Conservation (phyloP, 2,797 vertebrate species). For the Bovichtus variegatus region DNA sequence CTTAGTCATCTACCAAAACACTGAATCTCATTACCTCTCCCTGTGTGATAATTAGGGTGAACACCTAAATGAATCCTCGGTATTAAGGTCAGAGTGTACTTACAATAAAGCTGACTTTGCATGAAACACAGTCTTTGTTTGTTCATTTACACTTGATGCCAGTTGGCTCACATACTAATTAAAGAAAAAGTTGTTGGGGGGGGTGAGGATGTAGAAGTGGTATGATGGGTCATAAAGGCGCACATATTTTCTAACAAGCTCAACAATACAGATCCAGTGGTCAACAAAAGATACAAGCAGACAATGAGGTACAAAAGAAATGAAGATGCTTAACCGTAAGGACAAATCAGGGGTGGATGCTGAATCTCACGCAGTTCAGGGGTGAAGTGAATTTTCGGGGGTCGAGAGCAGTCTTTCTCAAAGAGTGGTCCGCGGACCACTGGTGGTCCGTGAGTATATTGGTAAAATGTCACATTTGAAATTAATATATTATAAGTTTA, state of each 20-base stretch:
- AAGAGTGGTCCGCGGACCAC: no score
- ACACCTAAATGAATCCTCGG: slow-evolving; percentile 23
- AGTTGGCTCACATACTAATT: background rate
- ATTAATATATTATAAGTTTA: no score
- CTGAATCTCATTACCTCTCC: slow-evolving; percentile 24
- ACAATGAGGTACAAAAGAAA: background rate
- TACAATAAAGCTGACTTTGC: slow-evolving; percentile 17
- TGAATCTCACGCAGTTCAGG: background rate
- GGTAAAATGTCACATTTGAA: no score
- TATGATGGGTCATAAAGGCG: slow-evolving; percentile 13
- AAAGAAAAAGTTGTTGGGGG: background rate
- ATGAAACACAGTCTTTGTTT: slow-evolving; percentile 9
- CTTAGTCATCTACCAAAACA: slow-evolving; percentile 23
- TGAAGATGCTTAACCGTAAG: background rate
- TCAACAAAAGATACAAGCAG: background rate
- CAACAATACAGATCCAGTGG: background rate
- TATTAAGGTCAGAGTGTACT: background rate
- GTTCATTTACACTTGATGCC: slow-evolving; percentile 5
- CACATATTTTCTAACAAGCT: slow-evolving; percentile 17
- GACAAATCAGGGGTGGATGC: no score
- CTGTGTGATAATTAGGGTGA: slow-evolving; percentile 35
- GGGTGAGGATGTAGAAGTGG: background rate
- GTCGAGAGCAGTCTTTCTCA: no score
- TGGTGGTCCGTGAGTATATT: no score
- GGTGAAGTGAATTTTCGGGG: no score